phyloP scores from a whole-genome alignment of 2,888 invertebrate species.

The Drosophila lutescens region DNA sequence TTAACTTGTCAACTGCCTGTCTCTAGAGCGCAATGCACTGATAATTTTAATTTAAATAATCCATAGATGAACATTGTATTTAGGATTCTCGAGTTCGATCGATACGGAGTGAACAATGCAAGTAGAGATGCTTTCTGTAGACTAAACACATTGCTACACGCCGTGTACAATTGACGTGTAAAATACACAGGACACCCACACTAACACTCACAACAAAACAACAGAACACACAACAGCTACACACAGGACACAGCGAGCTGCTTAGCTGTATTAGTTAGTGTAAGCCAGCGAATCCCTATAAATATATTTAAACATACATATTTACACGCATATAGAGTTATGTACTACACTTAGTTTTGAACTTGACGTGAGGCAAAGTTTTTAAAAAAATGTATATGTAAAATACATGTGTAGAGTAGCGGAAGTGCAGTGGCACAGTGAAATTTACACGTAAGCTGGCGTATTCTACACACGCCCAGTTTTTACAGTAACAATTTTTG shows the following conservation, averaged over 20 bases:
- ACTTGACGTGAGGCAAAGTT: constrained; percentile 51
- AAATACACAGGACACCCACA: constrained; percentile 19
- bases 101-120: constrained; percentile 42
- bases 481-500: constrained; percentile 61
- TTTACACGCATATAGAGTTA: constrained; percentile 35
- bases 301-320: constrained; percentile 29
- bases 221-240: constrained; percentile 21
- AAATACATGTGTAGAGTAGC: constrained; percentile 36
- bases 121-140: constrained; percentile 50
- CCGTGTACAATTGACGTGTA: constrained; percentile 33
- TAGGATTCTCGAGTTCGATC: constrained; percentile 37
- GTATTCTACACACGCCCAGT: constrained; percentile 63
- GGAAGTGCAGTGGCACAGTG: constrained; percentile 50
- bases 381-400: constrained; percentile 56
- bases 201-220: constrained; percentile 8
- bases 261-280: constrained; percentile 59
- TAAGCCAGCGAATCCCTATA: constrained; percentile 45
- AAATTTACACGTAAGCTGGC: constrained; percentile 59
- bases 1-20: constrained; percentile 73
- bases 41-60: constrained; percentile 76
- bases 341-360: constrained; percentile 48
- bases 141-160: constrained; percentile 33
- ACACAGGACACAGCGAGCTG: constrained; percentile 49
- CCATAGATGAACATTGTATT: constrained; percentile 44
- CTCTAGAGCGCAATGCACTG: constrained; percentile 79